Base-by-base conservation (phyloP, 2,113 vertebrate genomes). In the Siphamia tubifer region DNA sequence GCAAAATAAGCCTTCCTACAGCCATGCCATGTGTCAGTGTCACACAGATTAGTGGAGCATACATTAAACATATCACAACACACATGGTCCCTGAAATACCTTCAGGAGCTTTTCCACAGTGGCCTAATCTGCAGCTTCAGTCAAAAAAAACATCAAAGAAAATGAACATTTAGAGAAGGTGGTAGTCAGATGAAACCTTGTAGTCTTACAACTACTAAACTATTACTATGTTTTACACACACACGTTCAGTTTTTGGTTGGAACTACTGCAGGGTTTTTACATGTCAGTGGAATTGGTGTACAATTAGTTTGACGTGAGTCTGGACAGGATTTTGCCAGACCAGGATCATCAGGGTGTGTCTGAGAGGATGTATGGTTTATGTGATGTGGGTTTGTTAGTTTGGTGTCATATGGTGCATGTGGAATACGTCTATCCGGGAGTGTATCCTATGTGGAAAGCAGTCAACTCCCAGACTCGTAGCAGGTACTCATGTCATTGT, bases 121-220 rank as follows among this genome's bases (percentile, higher is more conserved):
- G 82, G 82, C 68, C 68, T 62, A 12, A 47, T 62, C 25, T 30
- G 25, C 45, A 43, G 39, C 55, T 54, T 51, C 5, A 7, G 35
- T 77, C 63, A 76, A 68, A 80, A 57, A 57, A 60, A 64, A 85
- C 75, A 79, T 83, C 69, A 86, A 83, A 86, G 66, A 68, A 43
- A 28, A 1, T 44, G 56, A 8, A 69, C 38, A 66, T 84, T 85
- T 77, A 48, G 49, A 81, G 52, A 84, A n/a, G n/a, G n/a, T n/a
- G n/a, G n/a, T n/a, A n/a, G n/a, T n/a, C n/a, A n/a, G n/a, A n/a
- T n/a, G n/a, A n/a, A n/a, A n/a, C n/a, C n/a, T n/a, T n/a, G n/a
- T 52, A 74, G 60, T 34, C 52, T 16, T 36, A 65, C 39, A 30
- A 30, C 35, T 20, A 30, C 12, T 23, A 28, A 43, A 52, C 49